Conservation (phyloP, 1,140 invertebrate species). For the Anadara kagoshimensis region DNA sequence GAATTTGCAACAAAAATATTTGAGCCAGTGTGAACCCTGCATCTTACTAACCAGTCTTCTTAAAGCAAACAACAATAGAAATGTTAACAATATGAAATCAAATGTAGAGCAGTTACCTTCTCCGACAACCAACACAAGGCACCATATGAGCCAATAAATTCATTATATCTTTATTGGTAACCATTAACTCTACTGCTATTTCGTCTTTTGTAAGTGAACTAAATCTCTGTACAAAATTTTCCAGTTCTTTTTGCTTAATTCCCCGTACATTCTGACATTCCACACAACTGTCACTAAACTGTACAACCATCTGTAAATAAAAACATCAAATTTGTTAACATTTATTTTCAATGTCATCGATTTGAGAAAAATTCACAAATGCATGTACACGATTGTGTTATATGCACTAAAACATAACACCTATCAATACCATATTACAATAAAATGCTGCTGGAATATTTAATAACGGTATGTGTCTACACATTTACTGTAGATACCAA, state of each 20-base stretch:
- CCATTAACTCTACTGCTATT: conserved; percentile 85
- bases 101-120: conserved; percentile 80
- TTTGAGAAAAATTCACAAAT: no score
- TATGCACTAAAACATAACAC: no score
- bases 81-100: neutral
- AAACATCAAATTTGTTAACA: conserved; percentile 4
- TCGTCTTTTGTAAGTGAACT: conserved; percentile 85
- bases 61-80: no score
- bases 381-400: no score
- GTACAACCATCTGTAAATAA: conserved; percentile 89
- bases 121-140: conserved; percentile 92
- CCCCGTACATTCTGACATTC: conserved; percentile 80
- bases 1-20: no score
- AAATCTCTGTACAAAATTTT: conserved; percentile 88
- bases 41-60: no score
- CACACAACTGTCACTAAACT: conserved; percentile 87
- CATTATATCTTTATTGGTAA: conserved; percentile 87
- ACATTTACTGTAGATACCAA: no score
- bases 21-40: no score
- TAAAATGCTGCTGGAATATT: no score
- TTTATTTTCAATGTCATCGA: neutral
- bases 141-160: conserved; percentile 89
- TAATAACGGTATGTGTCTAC: no score
- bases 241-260: conserved; percentile 84
- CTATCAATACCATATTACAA: no score